Evolutionary conservation across 1,140 invertebrate genomes (phyloP).

Genomic region (Tetranychus urticae): DNA sequence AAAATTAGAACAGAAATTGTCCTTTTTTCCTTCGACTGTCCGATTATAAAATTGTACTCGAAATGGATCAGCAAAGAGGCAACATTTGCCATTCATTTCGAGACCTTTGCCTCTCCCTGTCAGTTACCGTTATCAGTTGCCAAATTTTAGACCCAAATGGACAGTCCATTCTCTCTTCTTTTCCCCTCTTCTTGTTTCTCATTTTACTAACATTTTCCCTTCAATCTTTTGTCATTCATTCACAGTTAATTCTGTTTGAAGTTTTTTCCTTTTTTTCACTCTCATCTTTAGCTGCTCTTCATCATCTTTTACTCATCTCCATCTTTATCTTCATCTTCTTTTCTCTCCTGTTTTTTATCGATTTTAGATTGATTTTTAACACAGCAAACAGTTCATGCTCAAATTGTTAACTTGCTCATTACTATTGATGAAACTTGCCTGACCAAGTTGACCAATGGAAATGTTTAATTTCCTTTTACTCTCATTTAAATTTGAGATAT

Average conservation of each 20-base stretch:
- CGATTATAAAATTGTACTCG: too few species aligned
- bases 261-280: background rate
- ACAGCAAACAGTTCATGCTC: background rate
- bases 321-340: background rate
- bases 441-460: too few species aligned
- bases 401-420: background rate
- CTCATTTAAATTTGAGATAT: too few species aligned
- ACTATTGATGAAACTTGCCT: too few species aligned
- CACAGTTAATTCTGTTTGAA: background rate
- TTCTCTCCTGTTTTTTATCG: background rate
- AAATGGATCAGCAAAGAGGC: background rate
- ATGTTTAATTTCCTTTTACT: too few species aligned
- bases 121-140: background rate
- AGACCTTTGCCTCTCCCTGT: background rate
- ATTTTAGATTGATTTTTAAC: background rate
- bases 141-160: background rate
- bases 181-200: background rate
- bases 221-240: background rate
- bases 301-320: background rate
- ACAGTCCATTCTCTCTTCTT: background rate
- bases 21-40: background rate
- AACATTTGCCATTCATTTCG: background rate
- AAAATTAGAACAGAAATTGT: background rate
- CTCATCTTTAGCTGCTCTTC: background rate
- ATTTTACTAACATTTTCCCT: background rate